Base-by-base conservation (phyloP, 2,113 vertebrate species). In the Microtus richardsoni region DNA sequence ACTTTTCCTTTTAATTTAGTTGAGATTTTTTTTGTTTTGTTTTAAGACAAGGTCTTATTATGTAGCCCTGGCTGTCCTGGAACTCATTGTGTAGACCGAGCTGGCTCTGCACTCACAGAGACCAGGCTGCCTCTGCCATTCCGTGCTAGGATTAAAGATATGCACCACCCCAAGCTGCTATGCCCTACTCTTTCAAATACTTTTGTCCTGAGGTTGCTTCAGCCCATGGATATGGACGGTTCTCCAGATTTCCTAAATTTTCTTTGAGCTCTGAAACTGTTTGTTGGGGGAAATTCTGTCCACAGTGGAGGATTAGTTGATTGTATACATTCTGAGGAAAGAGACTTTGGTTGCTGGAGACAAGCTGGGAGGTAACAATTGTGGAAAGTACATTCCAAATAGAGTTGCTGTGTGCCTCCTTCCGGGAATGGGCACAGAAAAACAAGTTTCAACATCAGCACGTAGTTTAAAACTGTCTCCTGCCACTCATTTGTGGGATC, bases 271-370 rank as follows among this genome's bases (percentile, higher is more conserved):
- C 39, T n/a, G 41, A 97, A 49, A 58, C 77, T 75, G 68, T 92
- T 19, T 74, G 86, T 74, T 26, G 4, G 52, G 47, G 22, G 66
- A 79, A 84, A 73, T 73, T 94, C 64, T 33, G 24, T 62, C 30
- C 73, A 70, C 64, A 77, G 19, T 70, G 75, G 28, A 33, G 39
- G 92, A 75, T 22, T 44, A n/a, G 64, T 82, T 54, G 93, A 92
- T 79, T 79, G 44, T 6, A 49, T 26, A 54, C 28, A 66, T 96
- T 83, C 60, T 58, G 60, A 87, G 91, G 70, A 86, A 91, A 91
- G 26, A 73, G 47, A 47, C 22, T 75, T 75, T 70, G 70, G 22
- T 90, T 87, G 30, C 89, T 78, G 22, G 87, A 87, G 49, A 75
- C 60, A 30, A 77, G 78, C 36, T 14, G 54, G 86, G 41, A 62